Evolutionary conservation across 2,888 invertebrate species (phyloP).

Genomic region (Hypsopygia costalis): DNA sequence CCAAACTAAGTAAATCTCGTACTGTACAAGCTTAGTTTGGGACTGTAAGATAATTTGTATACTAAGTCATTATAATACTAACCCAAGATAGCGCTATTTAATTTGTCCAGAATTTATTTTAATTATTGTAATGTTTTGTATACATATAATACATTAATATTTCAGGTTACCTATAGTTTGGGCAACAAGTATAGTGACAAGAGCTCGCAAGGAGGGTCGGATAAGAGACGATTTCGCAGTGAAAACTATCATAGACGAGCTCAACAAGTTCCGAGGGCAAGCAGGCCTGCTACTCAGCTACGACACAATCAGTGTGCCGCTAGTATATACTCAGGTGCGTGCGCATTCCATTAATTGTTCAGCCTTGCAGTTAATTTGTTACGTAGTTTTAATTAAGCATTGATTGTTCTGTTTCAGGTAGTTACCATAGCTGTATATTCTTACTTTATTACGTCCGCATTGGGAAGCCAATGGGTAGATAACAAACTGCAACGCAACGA

Average conservation of each 20-base stretch:
- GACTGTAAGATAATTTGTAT: too few relatives aligned
- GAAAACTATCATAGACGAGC: slow-evolving; percentile 92
- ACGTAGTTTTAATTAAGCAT: not conserved
- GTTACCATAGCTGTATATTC: slow-evolving; percentile 96
- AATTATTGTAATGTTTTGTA: slow-evolving; percentile 1
- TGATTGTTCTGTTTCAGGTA: slow-evolving; percentile 72
- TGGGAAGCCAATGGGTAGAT: slow-evolving; percentile 94
- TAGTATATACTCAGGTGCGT: slow-evolving; percentile 89
- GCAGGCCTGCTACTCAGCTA: slow-evolving; percentile 88
- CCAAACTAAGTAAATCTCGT: too few relatives aligned
- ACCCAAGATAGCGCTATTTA: too few relatives aligned
- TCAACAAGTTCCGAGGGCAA: slow-evolving; percentile 91
- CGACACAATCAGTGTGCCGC: slow-evolving; percentile 89
- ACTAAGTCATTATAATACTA: too few relatives aligned
- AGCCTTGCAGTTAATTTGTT: not conserved
- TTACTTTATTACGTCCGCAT: slow-evolving; percentile 92
- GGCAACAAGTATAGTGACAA: slow-evolving; percentile 93
- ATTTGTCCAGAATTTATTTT: too few relatives aligned
- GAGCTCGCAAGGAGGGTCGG: slow-evolving; percentile 93
- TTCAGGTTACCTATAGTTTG: slow-evolving; percentile 91
- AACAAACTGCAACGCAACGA: slow-evolving; percentile 59
- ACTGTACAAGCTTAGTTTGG: too few relatives aligned
- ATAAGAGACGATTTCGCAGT: slow-evolving; percentile 96
- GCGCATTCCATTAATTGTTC: not conserved
- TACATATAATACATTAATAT: slow-evolving; percentile 2